These are phyloP conservation scores for Menidia menidia DNA, from an alignment of 2,797 vertebrate species.

Conservation along the genomic window DNA sequence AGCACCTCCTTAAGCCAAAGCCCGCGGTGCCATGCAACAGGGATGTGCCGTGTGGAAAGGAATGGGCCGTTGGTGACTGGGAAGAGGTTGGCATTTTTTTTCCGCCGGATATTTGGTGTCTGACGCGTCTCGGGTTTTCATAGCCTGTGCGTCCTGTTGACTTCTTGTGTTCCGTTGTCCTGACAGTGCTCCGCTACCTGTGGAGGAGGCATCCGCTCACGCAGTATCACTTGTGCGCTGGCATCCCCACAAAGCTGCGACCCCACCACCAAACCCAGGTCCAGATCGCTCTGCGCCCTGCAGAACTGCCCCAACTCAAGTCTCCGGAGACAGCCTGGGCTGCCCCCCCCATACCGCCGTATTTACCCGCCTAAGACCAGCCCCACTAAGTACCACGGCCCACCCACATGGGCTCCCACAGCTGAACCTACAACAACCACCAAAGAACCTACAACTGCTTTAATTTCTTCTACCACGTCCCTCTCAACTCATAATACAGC, in stretches of 20 bases:
- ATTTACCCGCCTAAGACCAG: conserved; percentile 52
- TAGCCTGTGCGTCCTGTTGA: neutral
- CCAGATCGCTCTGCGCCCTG: conserved; percentile 90
- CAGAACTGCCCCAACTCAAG: conserved; percentile 87
- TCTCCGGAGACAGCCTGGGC: conserved; percentile 66
- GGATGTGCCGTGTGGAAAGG: conserved; percentile 90
- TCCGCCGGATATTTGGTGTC: neutral
- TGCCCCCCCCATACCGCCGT: conserved; percentile 66
- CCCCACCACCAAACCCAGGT: conserved; percentile 86
- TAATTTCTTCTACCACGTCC: conserved; percentile 26
- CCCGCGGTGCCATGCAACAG: conserved; percentile 89
- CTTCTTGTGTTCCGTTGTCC: neutral
- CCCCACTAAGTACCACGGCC: conserved; percentile 36
- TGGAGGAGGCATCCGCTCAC: conserved; percentile 90
- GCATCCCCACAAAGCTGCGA: conserved; percentile 84
- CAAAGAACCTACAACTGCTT: conserved; percentile 38
- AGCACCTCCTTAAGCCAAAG: conserved; percentile 92
- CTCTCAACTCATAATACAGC: conserved; percentile 26
- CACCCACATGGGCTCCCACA: conserved; percentile 42
- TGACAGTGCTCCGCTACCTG: conserved; percentile 93
- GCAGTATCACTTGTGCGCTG: conserved; percentile 86
- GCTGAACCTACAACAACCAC: conserved; percentile 37
- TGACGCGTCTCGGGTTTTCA: neutral
- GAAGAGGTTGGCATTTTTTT: conserved; percentile 82
- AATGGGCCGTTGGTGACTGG: conserved; percentile 93